phyloP scores from a whole-genome alignment of 2,888 invertebrate species.

The Cheilosia impressa region DNA sequence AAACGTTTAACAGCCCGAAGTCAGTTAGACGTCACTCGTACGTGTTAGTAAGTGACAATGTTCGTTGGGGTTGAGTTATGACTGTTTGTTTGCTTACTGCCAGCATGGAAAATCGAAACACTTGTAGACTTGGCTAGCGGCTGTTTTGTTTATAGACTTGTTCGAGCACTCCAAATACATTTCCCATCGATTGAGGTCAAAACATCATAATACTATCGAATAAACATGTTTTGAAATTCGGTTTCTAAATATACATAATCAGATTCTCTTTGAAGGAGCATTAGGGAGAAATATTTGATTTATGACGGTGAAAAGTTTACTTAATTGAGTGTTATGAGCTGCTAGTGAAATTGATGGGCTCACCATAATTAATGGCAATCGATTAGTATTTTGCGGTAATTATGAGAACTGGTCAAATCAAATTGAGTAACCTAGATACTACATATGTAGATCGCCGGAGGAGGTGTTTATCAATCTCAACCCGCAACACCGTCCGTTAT shows the following conservation, averaged over 20 bases:
- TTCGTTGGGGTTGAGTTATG: background rate
- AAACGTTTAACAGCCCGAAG: background rate
- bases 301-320: conserved; percentile 38
- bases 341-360: conserved; percentile 25
- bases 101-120: conserved; percentile 23
- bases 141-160: conserved; percentile 27
- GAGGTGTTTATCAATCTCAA: too few species aligned
- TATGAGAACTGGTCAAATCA: background rate
- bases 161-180: conserved; percentile 34
- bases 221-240: conserved; percentile 42
- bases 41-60: background rate
- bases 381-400: conserved; percentile 34
- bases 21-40: conserved; percentile 2
- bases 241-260: conserved; percentile 37
- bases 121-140: background rate
- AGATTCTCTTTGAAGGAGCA: conserved; percentile 15
- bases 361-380: conserved; percentile 38
- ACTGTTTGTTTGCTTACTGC: conserved; percentile 22
- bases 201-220: background rate
- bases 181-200: conserved; percentile 36
- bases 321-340: conserved; percentile 35
- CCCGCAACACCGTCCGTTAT: too few species aligned
- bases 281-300: conserved; percentile 34
- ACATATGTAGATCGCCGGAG: too few species aligned
- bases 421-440: too few species aligned